These are phyloP conservation scores for Ariopsis seemanni DNA, from an alignment of 2,113 vertebrate species.

Conservation along the genomic window DNA sequence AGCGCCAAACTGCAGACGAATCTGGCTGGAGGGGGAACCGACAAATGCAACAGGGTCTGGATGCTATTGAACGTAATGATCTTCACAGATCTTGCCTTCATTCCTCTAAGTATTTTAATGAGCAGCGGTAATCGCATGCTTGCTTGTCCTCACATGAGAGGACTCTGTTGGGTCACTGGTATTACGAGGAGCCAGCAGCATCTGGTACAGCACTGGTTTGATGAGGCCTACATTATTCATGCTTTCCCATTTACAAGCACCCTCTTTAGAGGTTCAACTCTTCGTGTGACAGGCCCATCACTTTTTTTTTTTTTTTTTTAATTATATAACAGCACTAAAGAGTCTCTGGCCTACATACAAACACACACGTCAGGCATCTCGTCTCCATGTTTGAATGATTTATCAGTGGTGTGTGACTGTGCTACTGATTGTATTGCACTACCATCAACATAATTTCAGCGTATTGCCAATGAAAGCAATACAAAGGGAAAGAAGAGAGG, in stretches of 20 bases:
- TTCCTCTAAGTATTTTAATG: slow-evolving; percentile 67
- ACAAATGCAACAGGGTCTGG: slow-evolving; percentile 58
- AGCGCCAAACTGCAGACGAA: slow-evolving; percentile 37
- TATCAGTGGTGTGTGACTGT: slow-evolving; percentile 40
- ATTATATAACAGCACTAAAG: slow-evolving; percentile 42
- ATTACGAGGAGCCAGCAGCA: slow-evolving; percentile 55
- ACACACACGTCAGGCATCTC: slow-evolving; percentile 49
- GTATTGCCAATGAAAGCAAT: slow-evolving; percentile 13
- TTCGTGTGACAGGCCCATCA: slow-evolving; percentile 48
- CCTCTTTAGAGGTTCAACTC: slow-evolving; percentile 44
- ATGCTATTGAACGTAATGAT: slow-evolving; percentile 66
- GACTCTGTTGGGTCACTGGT: slow-evolving; percentile 57
- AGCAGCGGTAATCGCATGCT: slow-evolving; percentile 64
- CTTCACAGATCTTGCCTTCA: slow-evolving; percentile 70
- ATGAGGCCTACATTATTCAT: slow-evolving; percentile 59
- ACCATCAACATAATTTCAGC: slow-evolving; percentile 1
- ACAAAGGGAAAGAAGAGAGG: not conserved
- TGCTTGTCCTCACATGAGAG: slow-evolving; percentile 61
- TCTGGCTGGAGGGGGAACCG: slow-evolving; percentile 60
- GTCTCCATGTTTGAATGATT: slow-evolving; percentile 36
- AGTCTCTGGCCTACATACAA: slow-evolving; percentile 31
- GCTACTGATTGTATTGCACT: slow-evolving; percentile 47
- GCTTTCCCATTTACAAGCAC: slow-evolving; percentile 61
- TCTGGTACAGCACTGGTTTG: slow-evolving; percentile 63
- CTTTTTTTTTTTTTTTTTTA: slow-evolving; percentile 52